Conservation (phyloP, 1,140 invertebrate species). For the Heliothis subflexa region DNA sequence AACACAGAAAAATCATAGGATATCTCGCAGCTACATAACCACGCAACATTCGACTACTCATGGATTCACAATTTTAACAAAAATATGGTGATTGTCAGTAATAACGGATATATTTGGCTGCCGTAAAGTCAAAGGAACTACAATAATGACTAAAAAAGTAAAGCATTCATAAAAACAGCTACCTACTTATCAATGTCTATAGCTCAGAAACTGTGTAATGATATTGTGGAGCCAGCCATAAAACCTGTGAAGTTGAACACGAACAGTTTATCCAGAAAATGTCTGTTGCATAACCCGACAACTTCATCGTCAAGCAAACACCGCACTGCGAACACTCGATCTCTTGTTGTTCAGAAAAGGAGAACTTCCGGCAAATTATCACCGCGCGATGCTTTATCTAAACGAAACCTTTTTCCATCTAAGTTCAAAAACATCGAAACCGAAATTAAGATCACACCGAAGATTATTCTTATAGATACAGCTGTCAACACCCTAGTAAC, state of each 20-base stretch:
- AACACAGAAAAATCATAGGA: no score
- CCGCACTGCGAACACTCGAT: not conserved
- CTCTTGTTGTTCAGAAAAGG: not conserved
- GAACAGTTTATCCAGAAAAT: slow-evolving; percentile 22
- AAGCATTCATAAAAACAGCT: slow-evolving; percentile 20
- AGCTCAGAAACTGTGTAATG: slow-evolving; percentile 69
- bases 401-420: not conserved
- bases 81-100: not conserved
- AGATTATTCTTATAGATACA: slow-evolving; percentile 53
- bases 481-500: slow-evolving; percentile 65
- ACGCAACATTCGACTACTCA: no score
- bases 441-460: slow-evolving; percentile 46
- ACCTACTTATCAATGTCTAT: slow-evolving; percentile 57
- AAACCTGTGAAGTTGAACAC: slow-evolving; percentile 21
- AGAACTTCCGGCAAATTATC: slow-evolving; percentile 55
- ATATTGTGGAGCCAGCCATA: slow-evolving; percentile 66
- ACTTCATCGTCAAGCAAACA: slow-evolving; percentile 6
- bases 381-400: slow-evolving; percentile 16
- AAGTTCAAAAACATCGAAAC: not conserved
- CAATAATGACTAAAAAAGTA: slow-evolving; percentile 17
- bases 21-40: no score
- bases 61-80: not conserved
- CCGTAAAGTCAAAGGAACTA: not conserved
- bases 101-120: not conserved
- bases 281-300: slow-evolving; percentile 41